Evolutionary conservation across 2,888 invertebrate species (phyloP), one percentile per base, ranked within the genome.

Genomic region (Penaeus monodon): DNA sequence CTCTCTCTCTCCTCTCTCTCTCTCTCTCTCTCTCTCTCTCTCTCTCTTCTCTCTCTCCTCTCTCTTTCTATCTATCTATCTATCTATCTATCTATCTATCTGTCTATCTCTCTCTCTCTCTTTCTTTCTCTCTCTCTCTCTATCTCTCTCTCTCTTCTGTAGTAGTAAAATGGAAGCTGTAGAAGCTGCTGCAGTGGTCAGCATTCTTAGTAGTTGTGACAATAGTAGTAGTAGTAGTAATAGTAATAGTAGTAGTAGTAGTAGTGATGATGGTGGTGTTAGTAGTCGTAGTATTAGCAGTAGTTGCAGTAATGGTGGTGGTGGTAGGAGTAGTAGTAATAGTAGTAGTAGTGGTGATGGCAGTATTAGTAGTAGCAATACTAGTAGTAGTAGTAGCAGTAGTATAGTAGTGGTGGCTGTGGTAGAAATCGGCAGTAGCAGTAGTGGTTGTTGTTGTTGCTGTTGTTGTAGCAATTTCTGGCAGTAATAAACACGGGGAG

Each of bases 261-360:
- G 79, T 63, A 79, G 79, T 63, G 57, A 57, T 78, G 44, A 12
- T 78, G 44, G 49, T 78, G 57, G 78, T 78, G 57, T 49, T 78
- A 49, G 78, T 78, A 49, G 27, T 78, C 12, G 33, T 33, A 33
- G 33, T 33, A 33, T 1, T 33, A 33, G 33, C 3, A 33, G 1
- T 33, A 33, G 63, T 2, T 27, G 63, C 4, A 63, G 64, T 4
- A 29, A 57, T 38, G 20, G 79, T 38, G 20, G 63, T 78, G 49
- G 78, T 78, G 57, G 78, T 78, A 78, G 27, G 57, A 27, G 63
- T 78, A 78, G 78, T 78, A 63, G 78, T 78, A 78, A 57, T 78
- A 78, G 27, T 78, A 63, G 78, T 78, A 63, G 78, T 78, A 63
- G 78, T 78, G 57, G 78, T 78, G 27, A 27, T 78, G n/a, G 78